Evolutionary conservation across 37 sponge, comb jelly and placozoan species (phyloP).

Genomic region (Diacarnus erythraeanus): DNA sequence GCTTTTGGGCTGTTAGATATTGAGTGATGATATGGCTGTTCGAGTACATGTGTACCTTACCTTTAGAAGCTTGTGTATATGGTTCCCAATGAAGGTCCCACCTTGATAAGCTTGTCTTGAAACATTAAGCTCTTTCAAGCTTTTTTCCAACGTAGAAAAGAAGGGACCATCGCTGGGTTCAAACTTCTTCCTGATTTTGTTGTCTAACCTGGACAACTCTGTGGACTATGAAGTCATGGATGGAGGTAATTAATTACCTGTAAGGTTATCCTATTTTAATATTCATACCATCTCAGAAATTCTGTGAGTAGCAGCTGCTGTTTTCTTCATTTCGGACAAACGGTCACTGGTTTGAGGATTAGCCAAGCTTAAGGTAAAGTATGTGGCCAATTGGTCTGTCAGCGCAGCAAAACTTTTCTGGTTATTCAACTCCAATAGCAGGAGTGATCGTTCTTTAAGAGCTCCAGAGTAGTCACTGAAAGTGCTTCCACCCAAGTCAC

Average conservation of each 20-base stretch:
- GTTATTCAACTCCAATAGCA: background rate
- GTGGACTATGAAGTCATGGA: background rate
- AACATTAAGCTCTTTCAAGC: slow-evolving; percentile 15
- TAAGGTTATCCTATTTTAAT: background rate
- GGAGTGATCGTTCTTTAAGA: background rate
- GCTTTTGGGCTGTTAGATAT: background rate
- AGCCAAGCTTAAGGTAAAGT: background rate
- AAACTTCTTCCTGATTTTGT: background rate
- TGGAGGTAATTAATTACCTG: background rate
- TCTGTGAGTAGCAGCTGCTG: too few species aligned
- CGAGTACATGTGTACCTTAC: background rate
- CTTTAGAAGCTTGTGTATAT: slow-evolving; percentile 51
- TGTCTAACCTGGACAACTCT: too few species aligned
- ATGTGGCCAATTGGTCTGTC: background rate
- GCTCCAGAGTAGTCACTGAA: background rate
- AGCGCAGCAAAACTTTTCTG: background rate
- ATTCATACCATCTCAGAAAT: background rate
- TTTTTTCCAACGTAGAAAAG: background rate
- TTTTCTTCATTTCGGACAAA: background rate
- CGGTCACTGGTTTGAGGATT: background rate
- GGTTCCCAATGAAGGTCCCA: slow-evolving; percentile 50
- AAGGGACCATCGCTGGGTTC: slow-evolving; percentile 23
- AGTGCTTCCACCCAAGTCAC: slow-evolving; percentile 2
- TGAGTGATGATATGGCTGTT: background rate
- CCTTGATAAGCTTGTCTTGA: slow-evolving; percentile 34